A percentile compares a stretch with the other conserved stretches of the same genome.
phyloP scores from a whole-genome alignment of 2,797 vertebrate species.

The Liparis tanakae region DNA sequence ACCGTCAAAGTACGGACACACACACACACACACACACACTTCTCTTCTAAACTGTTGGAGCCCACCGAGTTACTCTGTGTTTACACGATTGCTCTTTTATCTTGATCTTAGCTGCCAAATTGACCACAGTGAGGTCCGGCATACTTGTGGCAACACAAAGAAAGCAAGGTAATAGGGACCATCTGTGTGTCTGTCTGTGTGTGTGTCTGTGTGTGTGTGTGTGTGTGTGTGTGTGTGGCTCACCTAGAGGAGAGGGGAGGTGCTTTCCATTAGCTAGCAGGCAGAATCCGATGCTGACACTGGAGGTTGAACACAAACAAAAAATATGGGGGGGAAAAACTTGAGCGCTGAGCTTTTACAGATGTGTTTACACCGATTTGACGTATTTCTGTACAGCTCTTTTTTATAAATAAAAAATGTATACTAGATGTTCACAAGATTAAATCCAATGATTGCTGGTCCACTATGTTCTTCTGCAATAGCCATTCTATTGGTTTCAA shows the following conservation, averaged over 20 bases:
- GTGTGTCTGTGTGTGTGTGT: conserved; percentile 44
- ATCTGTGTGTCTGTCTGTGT: conserved; percentile 58
- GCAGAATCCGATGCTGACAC: conserved; percentile 92
- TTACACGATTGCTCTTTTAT: conserved; percentile 74
- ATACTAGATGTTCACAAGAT: neutral
- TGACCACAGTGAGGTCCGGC: conserved; percentile 69
- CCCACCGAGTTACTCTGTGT: conserved; percentile 59
- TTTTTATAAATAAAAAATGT: neutral
- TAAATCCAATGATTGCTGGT: neutral
- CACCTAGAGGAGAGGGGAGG: conserved; percentile 79
- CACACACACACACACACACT: conserved; percentile 22
- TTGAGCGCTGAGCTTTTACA: neutral
- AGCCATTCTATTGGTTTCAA: neutral
- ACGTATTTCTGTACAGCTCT: neutral
- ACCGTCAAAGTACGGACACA: conserved; percentile 53
- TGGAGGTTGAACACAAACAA: conserved; percentile 64
- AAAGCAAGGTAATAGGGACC: conserved; percentile 76
- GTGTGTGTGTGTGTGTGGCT: conserved; percentile 64
- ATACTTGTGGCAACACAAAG: conserved; percentile 76
- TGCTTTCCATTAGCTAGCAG: conserved; percentile 91
- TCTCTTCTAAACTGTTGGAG: conserved; percentile 47
- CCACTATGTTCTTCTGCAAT: neutral
- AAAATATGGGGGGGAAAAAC: conserved; percentile 1
- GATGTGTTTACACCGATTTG: conserved; percentile 18
- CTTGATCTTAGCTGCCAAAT: conserved; percentile 72